These are phyloP conservation scores for Tragopan temminckii DNA, from an alignment of 2,797 vertebrate genomes.

Conservation along the genomic window DNA sequence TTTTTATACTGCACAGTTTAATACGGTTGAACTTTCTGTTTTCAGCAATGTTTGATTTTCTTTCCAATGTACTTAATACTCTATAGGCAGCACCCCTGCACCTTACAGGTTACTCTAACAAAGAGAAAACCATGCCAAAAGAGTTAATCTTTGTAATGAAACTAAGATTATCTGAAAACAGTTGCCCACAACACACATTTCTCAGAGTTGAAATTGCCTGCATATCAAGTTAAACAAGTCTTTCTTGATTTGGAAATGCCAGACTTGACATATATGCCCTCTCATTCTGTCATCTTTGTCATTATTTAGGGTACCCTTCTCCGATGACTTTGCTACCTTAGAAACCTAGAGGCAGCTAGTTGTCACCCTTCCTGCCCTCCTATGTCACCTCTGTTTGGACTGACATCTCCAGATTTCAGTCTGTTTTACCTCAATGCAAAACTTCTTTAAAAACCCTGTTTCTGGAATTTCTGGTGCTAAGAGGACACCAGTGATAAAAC, in stretches of 20 bases:
- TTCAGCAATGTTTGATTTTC: background rate
- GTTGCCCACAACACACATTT: background rate
- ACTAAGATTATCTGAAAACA: background rate
- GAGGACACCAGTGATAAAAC: background rate
- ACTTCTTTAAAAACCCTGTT: background rate
- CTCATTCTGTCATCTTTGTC: background rate
- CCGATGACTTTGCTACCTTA: background rate
- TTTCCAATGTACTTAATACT: background rate
- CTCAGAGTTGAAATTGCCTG: background rate
- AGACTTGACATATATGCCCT: background rate
- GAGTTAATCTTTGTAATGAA: background rate
- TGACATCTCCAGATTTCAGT: background rate
- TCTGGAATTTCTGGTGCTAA: background rate
- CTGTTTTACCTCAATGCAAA: background rate
- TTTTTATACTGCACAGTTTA: background rate
- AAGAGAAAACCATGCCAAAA: background rate
- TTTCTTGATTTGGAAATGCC: background rate
- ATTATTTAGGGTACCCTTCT: background rate
- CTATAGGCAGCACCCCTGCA: background rate
- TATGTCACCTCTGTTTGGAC: background rate
- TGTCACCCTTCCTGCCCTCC: background rate
- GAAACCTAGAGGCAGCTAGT: background rate
- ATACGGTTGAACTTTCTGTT: background rate
- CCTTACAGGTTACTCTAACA: background rate
- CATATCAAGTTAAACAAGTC: background rate